Evolutionary conservation across 2,888 invertebrate genomes (phyloP).

Genomic region (Andrena flavipes): DNA sequence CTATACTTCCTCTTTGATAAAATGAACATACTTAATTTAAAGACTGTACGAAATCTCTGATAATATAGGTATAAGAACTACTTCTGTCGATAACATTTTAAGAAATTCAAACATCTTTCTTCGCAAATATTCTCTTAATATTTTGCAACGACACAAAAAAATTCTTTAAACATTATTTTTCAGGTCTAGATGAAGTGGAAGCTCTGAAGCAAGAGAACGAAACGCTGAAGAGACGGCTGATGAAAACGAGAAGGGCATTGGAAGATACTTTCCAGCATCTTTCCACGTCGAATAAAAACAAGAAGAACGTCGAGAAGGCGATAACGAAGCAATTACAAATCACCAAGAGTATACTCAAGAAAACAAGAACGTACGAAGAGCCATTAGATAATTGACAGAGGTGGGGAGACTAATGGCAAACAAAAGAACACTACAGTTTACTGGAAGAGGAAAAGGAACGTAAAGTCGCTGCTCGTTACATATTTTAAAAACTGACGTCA

Average conservation of each 20-base stretch:
- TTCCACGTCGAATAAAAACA: constrained; percentile 91
- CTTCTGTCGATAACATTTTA: no score
- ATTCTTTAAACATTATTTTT: neutral
- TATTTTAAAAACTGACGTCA: constrained; percentile 28
- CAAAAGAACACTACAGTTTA: neutral
- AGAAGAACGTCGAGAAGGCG: constrained; percentile 93
- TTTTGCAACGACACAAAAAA: neutral
- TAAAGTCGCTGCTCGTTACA: constrained; percentile 32
- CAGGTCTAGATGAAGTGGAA: constrained; percentile 84
- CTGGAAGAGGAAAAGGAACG: neutral
- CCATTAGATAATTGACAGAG: constrained; percentile 76
- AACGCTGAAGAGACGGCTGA: constrained; percentile 89
- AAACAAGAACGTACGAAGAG: constrained; percentile 83
- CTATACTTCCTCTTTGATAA: no score
- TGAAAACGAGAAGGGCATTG: constrained; percentile 90
- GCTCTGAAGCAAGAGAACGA: constrained; percentile 89
- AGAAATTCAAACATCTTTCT: no score
- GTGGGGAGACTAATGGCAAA: neutral
- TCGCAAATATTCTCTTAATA: no score
- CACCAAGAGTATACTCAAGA: constrained; percentile 82
- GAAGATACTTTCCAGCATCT: constrained; percentile 92
- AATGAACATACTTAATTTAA: no score
- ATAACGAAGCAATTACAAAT: constrained; percentile 85
- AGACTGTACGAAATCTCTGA: no score
- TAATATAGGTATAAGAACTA: no score